Conservation (phyloP, 1,140 invertebrate species). For the Drosophila lini region DNA sequence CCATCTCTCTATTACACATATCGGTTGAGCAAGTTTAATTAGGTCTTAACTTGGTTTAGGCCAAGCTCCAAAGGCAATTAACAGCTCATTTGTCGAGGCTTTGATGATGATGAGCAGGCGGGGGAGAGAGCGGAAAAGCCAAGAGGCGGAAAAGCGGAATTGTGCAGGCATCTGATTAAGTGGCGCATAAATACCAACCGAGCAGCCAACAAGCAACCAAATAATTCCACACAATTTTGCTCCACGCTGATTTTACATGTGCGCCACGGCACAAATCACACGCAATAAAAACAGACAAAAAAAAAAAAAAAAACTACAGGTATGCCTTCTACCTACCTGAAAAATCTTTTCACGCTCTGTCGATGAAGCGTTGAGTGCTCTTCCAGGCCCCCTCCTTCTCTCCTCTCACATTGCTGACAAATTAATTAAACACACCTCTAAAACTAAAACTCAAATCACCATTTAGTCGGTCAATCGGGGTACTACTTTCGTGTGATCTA, state of each 20-base stretch:
- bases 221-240: slow-evolving; percentile 26
- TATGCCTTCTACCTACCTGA: slow-evolving; percentile 1
- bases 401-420: slow-evolving; percentile 14
- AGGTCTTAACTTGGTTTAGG: slow-evolving; percentile 33
- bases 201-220: slow-evolving; percentile 16
- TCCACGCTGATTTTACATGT: slow-evolving; percentile 57
- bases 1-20: slow-evolving; percentile 42
- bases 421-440: slow-evolving; percentile 55
- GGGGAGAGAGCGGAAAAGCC: slow-evolving; percentile 9
- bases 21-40: slow-evolving; percentile 44
- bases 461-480: slow-evolving; percentile 1
- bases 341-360: slow-evolving; percentile 69
- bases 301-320: neutral
- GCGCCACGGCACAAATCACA: slow-evolving; percentile 64
- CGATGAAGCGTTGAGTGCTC: slow-evolving; percentile 63
- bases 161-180: slow-evolving; percentile 57
- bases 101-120: neutral
- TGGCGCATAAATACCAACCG: slow-evolving; percentile 36
- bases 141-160: neutral
- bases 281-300: slow-evolving; percentile 53
- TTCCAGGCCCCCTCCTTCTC: neutral
- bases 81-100: slow-evolving; percentile 58
- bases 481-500: neutral
- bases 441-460: slow-evolving; percentile 7
- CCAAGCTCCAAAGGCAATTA: slow-evolving; percentile 50